Base-by-base conservation (phyloP, 1,140 invertebrate genomes). In the Mactra quadrangularis region DNA sequence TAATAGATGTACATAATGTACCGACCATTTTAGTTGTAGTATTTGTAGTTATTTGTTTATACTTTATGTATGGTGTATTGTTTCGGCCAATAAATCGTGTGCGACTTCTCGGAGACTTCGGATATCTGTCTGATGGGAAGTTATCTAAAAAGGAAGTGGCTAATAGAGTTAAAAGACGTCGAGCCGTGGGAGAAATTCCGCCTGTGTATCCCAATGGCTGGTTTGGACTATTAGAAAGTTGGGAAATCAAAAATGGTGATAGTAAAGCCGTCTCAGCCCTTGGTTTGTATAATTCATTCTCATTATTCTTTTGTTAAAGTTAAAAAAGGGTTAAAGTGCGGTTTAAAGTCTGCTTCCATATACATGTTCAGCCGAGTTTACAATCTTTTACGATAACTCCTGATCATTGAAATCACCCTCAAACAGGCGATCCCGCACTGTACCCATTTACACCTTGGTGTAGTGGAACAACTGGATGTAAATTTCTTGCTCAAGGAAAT, bases 201-300 rank as follows among this genome's bases (percentile, higher is more conserved):
- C 97, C 97, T 0, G 96, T 96, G 0, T 98, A 95, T 92, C 97
- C 97, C 0, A 98, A 98, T 87, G 97, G 97, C 15, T 98, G 97
- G 97, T 97, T 97, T 90, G 95, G 94, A 0, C 86, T 98, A 0
- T 91, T 95, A 0, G 96, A 98, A 91, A 96, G 95, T 9, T 93
- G 92, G 27, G 93, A 95, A 27, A 82, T 98, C 2, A 94, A 92
- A 35, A 90, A 90, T 1, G 95, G 95, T 35, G 92, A 95, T 82
- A 95, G 96, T 0, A 94, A 94, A 75, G 94, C 95, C 82, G 94
- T 97, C 0, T 93, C 95, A 41, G 95, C 95, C 35, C 92, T 97
- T 17, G 96, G 96, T 96, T 90, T 88, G 90, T 90, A 9, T n/a
- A n/a, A n/a, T n/a, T n/a, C n/a, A n/a, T n/a, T n/a, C n/a, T n/a